Percentiles rank a stretch among this genome's conserved stretches.
These are phyloP conservation scores for Tupaia chinensis DNA, from an alignment of 2,113 vertebrate species.

Conservation along the genomic window DNA sequence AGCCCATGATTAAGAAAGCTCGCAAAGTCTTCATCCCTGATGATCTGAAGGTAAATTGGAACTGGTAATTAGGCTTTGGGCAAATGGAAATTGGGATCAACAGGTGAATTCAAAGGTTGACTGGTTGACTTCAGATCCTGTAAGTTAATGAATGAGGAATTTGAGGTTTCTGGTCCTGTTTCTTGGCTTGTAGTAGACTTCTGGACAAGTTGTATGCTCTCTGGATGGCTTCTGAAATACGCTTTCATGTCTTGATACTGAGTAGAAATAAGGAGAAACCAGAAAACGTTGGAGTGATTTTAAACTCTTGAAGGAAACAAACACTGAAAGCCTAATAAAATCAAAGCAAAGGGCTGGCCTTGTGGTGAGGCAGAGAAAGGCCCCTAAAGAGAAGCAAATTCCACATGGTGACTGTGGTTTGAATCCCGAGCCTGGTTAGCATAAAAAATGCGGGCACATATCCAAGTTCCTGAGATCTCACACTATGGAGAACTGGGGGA, in stretches of 20 bases:
- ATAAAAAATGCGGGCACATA: too few relatives aligned
- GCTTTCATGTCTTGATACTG: constrained; percentile 26
- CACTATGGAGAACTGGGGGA: too few relatives aligned
- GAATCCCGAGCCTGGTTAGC: too few relatives aligned
- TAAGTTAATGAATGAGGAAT: neutral
- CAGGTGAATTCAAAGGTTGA: neutral
- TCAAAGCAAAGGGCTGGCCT: neutral
- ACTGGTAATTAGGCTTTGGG: constrained; percentile 83
- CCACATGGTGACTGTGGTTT: too few relatives aligned
- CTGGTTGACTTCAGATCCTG: neutral
- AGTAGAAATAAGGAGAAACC: constrained; percentile 9
- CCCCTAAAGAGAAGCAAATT: too few relatives aligned
- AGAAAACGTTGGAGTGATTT: neutral
- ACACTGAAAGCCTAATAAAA: neutral
- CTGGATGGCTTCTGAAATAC: neutral
- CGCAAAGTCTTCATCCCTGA: constrained; percentile 98
- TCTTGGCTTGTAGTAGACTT: neutral
- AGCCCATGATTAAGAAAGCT: constrained; percentile 99
- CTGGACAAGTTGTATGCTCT: neutral
- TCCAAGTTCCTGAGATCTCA: too few relatives aligned
- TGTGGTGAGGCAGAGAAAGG: too few relatives aligned
- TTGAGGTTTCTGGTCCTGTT: neutral
- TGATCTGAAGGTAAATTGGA: constrained; percentile 97
- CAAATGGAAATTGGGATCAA: neutral
- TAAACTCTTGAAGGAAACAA: neutral